phyloP scores from a whole-genome alignment of 2,113 vertebrate genomes.

The Marmota monax region DNA sequence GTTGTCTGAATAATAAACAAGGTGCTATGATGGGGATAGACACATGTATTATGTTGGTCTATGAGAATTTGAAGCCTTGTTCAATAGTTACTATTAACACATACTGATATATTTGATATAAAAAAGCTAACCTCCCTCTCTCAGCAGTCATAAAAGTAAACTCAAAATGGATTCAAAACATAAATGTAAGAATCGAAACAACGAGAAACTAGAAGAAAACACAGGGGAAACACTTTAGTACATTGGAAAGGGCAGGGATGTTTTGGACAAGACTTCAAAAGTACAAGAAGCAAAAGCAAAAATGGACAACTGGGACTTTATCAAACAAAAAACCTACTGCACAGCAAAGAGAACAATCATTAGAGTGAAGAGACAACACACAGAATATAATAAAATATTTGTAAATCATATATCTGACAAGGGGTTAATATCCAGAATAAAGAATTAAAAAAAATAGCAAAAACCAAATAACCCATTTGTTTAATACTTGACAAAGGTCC shows the following conservation, averaged over 20 bases:
- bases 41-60: background rate
- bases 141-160: background rate
- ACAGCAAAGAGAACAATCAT: background rate
- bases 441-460: background rate
- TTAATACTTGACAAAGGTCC: too few species aligned
- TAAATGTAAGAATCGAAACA: background rate
- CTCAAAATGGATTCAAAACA: background rate
- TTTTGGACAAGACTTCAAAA: background rate
- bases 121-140: background rate
- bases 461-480: background rate
- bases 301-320: background rate
- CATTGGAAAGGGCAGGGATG: background rate
- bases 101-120: background rate
- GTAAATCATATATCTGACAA: background rate
- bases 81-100: background rate
- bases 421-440: background rate
- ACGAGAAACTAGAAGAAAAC: background rate
- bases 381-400: too few species aligned
- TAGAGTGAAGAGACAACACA: too few species aligned
- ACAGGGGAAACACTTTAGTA: background rate
- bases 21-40: background rate
- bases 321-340: background rate
- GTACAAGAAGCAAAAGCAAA: background rate
- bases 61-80: background rate
- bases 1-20: background rate